Evolutionary conservation across 1,140 invertebrate genomes (phyloP).

Genomic region (Aphelenchoides besseyi): DNA sequence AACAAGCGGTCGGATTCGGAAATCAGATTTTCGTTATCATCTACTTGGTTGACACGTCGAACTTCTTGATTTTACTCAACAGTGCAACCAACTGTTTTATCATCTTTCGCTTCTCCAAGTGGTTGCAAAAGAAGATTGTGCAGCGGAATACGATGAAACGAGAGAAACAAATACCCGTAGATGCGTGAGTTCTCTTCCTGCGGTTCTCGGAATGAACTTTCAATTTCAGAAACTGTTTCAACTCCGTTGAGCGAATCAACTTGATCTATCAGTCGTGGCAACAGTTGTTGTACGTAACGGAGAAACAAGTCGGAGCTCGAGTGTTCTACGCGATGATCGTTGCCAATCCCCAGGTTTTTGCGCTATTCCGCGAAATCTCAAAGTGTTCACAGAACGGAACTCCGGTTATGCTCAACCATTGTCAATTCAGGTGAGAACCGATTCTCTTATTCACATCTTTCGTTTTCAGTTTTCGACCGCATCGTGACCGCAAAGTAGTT

Average conservation of each 20-base stretch:
- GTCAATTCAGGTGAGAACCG: slow-evolving; percentile 11
- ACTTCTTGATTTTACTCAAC: slow-evolving; percentile 51
- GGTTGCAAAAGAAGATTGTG: slow-evolving; percentile 39
- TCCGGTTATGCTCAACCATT: background rate
- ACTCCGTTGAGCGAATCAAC: slow-evolving; percentile 31
- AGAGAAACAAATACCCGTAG: slow-evolving; percentile 36
- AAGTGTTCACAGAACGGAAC: slow-evolving; percentile 17
- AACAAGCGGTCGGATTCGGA: slow-evolving; percentile 37
- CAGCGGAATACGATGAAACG: slow-evolving; percentile 36
- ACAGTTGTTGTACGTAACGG: slow-evolving; percentile 26
- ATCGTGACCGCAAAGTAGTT: slow-evolving; percentile 10
- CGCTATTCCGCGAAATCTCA: slow-evolving; percentile 24
- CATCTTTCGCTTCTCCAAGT: slow-evolving; percentile 45
- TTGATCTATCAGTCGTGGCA: slow-evolving; percentile 33
- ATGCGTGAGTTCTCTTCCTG: slow-evolving; percentile 19
- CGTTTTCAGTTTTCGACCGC: background rate
- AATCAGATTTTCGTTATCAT: slow-evolving; percentile 26
- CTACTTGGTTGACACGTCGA: slow-evolving; percentile 45
- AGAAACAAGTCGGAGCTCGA: slow-evolving; percentile 32
- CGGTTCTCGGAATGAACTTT: background rate
- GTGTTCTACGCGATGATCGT: slow-evolving; percentile 42
- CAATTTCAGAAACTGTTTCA: slow-evolving; percentile 15
- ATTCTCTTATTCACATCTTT: too few species aligned
- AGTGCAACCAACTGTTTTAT: slow-evolving; percentile 54
- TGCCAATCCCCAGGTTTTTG: slow-evolving; percentile 36